Evolutionary conservation across 2,888 invertebrate species (phyloP), one percentile per base, ranked within the genome.

Genomic region (Ctenicera cuprea): DNA sequence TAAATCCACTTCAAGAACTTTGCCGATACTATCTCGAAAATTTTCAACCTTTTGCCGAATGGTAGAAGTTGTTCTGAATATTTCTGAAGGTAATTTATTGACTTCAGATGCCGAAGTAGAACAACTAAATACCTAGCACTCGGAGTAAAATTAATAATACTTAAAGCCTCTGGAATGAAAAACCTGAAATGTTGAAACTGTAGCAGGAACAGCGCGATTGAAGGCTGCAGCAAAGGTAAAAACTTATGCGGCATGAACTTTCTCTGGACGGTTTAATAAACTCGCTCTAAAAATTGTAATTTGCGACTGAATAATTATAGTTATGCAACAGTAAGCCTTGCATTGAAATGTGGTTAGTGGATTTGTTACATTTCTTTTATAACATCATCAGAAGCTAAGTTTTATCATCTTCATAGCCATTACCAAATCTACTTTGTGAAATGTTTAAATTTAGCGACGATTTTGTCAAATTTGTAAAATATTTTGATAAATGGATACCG

Each of bases 251-350:
- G 26, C 18, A 26, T 14, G 37, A 59, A 62, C 62, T 62, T 62
- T 62, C 62, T 62, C 62, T 62, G 62, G 37, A 57, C 62, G 22
- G 62, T 62, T 62, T 62, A 62, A 16, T 38, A 62, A 45, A 62
- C 62, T 30, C 5, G 62, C 12, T 22, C 43, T 62, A 8, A 43
- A 26, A 62, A 62, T 9, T 1, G 37, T 45, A 41, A 62, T 62
- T 59, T 59, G 59, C 38, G 18, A 22, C 38, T 18, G 18, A 59
- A 38, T 59, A 59, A 59, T 59, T 59, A 54, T 14, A 30, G 62
- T 62, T 62, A 45, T 30, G 62, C 16, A 62, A 59, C 16, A 11
- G 59, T 11, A 38, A 57, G 16, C 37, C 33, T 57, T 41, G 14
- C 11, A 48, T 18, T 48, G 48, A 8, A 48, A 14, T 41, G 14